These are phyloP conservation scores for Carassius carassius DNA, from an alignment of 2,113 vertebrate species.

Conservation along the genomic window DNA sequence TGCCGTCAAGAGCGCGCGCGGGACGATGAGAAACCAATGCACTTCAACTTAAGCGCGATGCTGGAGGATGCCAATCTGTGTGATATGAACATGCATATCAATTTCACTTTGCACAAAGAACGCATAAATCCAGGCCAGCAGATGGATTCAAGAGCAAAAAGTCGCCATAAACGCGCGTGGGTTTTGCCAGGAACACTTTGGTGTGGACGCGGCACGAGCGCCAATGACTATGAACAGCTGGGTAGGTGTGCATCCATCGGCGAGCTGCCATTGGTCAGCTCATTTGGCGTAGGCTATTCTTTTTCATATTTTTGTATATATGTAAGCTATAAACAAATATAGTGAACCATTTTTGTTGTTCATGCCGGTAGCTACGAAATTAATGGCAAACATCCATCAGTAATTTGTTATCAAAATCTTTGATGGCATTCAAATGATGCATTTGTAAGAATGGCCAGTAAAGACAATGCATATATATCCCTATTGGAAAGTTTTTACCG, in stretches of 20 bases:
- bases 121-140: background rate
- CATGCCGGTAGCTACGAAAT: background rate
- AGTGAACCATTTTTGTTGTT: background rate
- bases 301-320: background rate
- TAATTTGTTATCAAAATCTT: background rate
- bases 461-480: background rate
- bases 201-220: constrained; percentile 84
- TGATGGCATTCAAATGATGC: background rate
- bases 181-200: constrained; percentile 87
- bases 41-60: constrained; percentile 54
- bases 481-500: no score
- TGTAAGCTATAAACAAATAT: background rate
- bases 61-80: constrained; percentile 56
- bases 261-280: background rate
- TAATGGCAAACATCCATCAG: background rate
- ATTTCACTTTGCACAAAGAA: background rate
- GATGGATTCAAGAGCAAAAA: background rate
- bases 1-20: constrained; percentile 58
- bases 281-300: background rate
- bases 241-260: constrained; percentile 72
- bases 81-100: background rate
- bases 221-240: constrained; percentile 74
- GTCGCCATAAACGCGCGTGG: constrained; percentile 75
- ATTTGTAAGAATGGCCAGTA: background rate
- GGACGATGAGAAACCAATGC: background rate